phyloP scores from a whole-genome alignment of 2,113 vertebrate genomes.

The Microcebus ravelobensis region DNA sequence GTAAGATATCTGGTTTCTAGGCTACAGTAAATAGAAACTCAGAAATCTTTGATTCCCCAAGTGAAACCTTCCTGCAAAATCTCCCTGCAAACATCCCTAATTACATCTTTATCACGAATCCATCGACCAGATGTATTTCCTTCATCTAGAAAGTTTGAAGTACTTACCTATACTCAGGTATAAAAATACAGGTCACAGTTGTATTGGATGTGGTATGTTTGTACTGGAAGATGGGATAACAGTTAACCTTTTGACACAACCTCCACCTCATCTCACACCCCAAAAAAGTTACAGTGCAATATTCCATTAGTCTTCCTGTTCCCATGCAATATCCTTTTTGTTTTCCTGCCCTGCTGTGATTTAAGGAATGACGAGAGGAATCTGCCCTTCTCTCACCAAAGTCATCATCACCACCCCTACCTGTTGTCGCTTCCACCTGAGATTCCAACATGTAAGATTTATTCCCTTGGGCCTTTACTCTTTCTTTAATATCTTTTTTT shows the following conservation, averaged over 20 bases:
- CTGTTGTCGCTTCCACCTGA: background rate
- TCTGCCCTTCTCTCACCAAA: background rate
- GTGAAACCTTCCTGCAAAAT: background rate
- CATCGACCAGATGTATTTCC: background rate
- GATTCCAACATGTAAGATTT: background rate
- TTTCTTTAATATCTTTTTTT: background rate
- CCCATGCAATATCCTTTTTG: background rate
- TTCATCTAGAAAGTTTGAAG: background rate
- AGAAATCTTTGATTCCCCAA: background rate
- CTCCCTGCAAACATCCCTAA: background rate
- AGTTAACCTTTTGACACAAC: background rate
- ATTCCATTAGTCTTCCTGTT: background rate
- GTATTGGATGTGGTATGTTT: background rate
- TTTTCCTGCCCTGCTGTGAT: background rate
- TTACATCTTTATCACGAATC: background rate
- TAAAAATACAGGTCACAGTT: background rate
- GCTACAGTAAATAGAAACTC: background rate
- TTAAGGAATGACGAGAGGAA: background rate
- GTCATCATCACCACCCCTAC: background rate
- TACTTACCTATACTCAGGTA: background rate
- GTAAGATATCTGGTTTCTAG: background rate
- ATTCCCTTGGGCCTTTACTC: background rate
- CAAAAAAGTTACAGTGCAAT: background rate
- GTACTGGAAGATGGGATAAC: background rate
- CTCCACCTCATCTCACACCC: background rate